These are phyloP conservation scores for Chaetodon trifasciatus DNA, from an alignment of 2,797 vertebrate genomes.

Conservation along the genomic window DNA sequence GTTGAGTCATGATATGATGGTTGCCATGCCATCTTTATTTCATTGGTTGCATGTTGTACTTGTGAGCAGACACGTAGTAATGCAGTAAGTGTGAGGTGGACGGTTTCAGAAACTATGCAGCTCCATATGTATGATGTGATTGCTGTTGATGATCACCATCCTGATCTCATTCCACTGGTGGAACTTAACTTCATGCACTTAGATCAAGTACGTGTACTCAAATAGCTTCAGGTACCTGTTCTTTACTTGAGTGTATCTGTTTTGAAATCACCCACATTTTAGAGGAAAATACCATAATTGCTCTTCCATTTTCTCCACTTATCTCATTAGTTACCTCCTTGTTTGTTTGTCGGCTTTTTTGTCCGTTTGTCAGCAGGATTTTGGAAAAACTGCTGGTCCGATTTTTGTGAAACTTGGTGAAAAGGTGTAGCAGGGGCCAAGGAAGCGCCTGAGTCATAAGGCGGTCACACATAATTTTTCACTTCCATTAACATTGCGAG, in stretches of 20 bases:
- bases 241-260: neutral
- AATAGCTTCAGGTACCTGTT: neutral
- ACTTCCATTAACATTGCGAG: no score
- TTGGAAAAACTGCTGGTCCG: no score
- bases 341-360: no score
- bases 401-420: no score
- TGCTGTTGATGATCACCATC: neutral
- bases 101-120: neutral
- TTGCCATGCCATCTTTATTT: constrained; percentile 40
- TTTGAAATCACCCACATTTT: neutral
- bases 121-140: neutral
- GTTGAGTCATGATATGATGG: constrained; percentile 39
- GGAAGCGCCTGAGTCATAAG: no score
- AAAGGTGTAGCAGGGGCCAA: no score
- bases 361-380: no score
- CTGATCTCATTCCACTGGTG: neutral
- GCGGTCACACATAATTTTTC: no score
- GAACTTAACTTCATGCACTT: no score
- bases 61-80: neutral
- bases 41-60: constrained; percentile 8
- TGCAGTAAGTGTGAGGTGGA: neutral
- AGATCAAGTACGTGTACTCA: no score
- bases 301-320: neutral
- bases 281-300: neutral
- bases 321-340: neutral